phyloP scores from a whole-genome alignment of 2,113 vertebrate species.

The Myiozetetes cayanensis region DNA sequence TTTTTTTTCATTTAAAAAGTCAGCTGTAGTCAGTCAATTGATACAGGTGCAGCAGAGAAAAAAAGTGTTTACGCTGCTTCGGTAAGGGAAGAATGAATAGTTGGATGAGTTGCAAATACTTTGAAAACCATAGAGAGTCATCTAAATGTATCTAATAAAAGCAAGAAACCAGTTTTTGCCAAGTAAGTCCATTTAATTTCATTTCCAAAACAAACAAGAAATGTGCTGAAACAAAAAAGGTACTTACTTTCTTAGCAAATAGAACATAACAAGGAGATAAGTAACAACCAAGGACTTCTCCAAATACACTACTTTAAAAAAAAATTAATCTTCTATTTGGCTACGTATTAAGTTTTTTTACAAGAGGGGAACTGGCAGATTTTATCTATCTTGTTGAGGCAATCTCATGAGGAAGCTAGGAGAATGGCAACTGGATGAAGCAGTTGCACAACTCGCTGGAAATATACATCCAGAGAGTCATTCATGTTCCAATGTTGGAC shows the following conservation, averaged over 20 bases:
- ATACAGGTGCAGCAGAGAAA: neutral
- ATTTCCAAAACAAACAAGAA: neutral
- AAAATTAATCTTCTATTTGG: neutral
- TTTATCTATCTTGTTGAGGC: neutral
- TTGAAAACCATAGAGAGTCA: neutral
- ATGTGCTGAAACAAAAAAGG: neutral
- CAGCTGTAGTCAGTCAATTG: neutral
- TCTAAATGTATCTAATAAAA: neutral
- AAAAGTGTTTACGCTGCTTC: neutral
- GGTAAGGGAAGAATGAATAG: neutral
- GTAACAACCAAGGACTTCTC: neutral
- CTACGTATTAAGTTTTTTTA: neutral
- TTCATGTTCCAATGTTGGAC: neutral
- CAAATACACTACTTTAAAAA: neutral
- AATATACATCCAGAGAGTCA: neutral
- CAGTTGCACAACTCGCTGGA: neutral
- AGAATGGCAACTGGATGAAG: neutral
- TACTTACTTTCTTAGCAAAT: neutral
- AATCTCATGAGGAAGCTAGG: neutral
- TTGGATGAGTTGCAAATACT: neutral
- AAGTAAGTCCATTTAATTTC: neutral
- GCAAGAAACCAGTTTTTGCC: neutral
- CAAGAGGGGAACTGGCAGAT: neutral
- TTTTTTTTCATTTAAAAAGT: neutral
- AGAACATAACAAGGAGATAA: neutral